These are phyloP conservation scores for Agelastica alni DNA, from an alignment of 2,888 invertebrate genomes.

Conservation along the genomic window DNA sequence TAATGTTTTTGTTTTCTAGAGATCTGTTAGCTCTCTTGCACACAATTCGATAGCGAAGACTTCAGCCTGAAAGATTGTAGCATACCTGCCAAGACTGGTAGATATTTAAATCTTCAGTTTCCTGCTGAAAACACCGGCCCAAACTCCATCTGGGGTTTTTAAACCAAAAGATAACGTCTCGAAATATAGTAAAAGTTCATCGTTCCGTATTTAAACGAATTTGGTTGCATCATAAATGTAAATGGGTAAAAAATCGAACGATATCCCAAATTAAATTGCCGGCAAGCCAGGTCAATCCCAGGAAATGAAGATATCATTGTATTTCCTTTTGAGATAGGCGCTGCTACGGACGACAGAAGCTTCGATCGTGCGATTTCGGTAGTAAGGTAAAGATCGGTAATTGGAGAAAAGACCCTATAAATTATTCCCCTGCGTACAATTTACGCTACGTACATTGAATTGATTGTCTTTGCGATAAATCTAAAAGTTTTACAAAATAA, in stretches of 20 bases:
- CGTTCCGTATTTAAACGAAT: conserved; percentile 11
- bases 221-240: conserved; percentile 20
- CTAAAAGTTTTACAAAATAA: conserved; percentile 22
- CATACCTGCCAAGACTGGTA: no score
- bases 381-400: conserved; percentile 15
- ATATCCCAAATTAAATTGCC: conserved; percentile 18
- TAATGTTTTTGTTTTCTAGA: no score
- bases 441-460: conserved; percentile 8
- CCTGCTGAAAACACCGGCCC: no score
- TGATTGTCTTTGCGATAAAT: conserved; percentile 19
- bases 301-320: conserved; percentile 36
- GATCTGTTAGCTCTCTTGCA: no score
- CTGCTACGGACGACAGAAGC: conserved; percentile 14
- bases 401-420: conserved; percentile 25
- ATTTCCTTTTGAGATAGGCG: conserved; percentile 29
- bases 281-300: conserved; percentile 33
- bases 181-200: conserved; percentile 9
- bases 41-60: no score
- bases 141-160: no score
- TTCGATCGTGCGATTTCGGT: conserved; percentile 15
- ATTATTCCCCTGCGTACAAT: conserved; percentile 19
- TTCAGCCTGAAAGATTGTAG: no score
- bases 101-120: no score
- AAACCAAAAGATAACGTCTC: conserved; percentile 7
- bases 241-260: conserved; percentile 20